A percentile compares a stretch with the other conserved stretches of the same genome.
These are phyloP conservation scores for Corvus cornix DNA, from an alignment of 2,113 vertebrate genomes.

Conservation along the genomic window DNA sequence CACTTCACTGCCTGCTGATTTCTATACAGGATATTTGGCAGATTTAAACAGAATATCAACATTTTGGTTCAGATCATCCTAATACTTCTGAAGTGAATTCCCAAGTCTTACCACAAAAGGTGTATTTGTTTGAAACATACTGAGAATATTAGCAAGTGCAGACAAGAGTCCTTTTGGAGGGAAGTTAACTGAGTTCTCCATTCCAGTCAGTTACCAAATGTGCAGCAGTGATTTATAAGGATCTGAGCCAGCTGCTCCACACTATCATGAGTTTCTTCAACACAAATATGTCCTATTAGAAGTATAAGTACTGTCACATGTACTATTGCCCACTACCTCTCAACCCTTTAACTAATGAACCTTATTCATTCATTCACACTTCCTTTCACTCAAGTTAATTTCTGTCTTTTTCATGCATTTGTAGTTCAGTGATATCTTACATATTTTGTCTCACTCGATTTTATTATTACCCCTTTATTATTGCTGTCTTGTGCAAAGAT, in stretches of 20 bases:
- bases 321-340: background rate
- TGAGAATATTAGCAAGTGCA: accelerated
- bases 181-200: background rate
- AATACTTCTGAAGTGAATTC: background rate
- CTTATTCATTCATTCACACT: background rate
- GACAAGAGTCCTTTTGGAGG: background rate
- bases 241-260: background rate
- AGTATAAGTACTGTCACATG: background rate
- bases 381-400: background rate
- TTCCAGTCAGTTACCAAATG: background rate
- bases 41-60: background rate
- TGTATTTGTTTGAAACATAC: background rate
- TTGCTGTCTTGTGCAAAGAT: background rate
- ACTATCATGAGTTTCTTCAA: background rate
- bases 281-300: background rate
- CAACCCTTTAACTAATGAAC: background rate
- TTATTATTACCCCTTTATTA: background rate
- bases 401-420: background rate
- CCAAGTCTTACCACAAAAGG: background rate
- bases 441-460: background rate
- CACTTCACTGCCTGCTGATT: background rate
- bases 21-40: background rate
- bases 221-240: background rate
- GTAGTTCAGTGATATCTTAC: background rate
- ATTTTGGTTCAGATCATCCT: background rate